Evolutionary conservation across 2,888 invertebrate genomes (phyloP).

Genomic region (Isoperla grammatica): DNA sequence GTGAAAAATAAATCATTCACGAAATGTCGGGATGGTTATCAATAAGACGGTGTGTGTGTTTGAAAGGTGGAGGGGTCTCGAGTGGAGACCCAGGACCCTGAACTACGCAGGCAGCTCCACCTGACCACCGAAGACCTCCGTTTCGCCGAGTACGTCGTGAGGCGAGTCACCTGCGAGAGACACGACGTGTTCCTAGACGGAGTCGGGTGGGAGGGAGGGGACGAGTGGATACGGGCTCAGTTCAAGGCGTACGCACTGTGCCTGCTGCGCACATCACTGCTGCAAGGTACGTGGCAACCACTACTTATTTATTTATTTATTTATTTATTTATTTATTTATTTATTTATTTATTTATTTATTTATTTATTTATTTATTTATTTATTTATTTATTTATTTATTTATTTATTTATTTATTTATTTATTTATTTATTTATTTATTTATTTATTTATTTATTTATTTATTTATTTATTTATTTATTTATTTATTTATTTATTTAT

Average conservation of each 20-base stretch:
- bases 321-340: constrained; percentile 8
- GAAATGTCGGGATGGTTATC: too few species aligned
- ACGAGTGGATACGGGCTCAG: constrained; percentile 94
- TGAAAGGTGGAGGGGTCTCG: constrained; percentile 68
- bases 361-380: too few species aligned
- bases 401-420: too few species aligned
- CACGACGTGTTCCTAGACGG: constrained; percentile 67
- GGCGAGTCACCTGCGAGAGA: constrained; percentile 58
- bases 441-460: too few species aligned
- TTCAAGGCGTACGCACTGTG: constrained; percentile 82
- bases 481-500: too few species aligned
- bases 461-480: too few species aligned
- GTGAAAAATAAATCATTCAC: too few species aligned
- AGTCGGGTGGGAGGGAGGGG: constrained; percentile 86
- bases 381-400: too few species aligned
- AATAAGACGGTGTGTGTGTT: too few species aligned
- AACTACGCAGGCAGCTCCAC: constrained; percentile 74
- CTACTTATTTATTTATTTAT: too few species aligned
- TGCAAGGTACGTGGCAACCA: constrained; percentile 52
- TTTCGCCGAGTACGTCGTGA: constrained; percentile 89
- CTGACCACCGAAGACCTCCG: constrained; percentile 91
- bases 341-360: too few species aligned
- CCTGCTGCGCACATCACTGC: constrained; percentile 69
- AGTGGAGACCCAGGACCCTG: constrained; percentile 76
- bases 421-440: too few species aligned